A percentile compares a stretch with the other conserved stretches of the same genome.
Conservation (phyloP, 1,140 invertebrate genomes). For the Drosophila micromelanica region DNA sequence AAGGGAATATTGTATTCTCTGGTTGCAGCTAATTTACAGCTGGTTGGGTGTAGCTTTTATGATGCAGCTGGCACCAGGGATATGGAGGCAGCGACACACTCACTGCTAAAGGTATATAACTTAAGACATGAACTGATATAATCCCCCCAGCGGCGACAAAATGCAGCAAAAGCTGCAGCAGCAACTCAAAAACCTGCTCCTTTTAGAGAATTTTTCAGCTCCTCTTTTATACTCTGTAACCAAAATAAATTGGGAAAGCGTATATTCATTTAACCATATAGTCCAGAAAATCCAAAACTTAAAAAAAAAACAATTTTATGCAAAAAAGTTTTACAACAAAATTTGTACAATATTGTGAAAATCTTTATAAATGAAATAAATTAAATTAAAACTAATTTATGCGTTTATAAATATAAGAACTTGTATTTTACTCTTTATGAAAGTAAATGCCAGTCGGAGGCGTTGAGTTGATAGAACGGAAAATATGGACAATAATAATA, state of each 20-base stretch:
- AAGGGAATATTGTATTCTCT: neutral
- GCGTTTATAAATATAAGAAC: no score
- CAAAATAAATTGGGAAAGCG: no score
- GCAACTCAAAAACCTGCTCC: conserved; percentile 63
- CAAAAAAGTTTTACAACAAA: no score
- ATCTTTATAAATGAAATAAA: no score
- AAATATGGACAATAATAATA: no score
- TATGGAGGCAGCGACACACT: conserved; percentile 2
- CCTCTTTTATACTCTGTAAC: conserved; percentile 6
- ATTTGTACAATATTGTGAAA: no score
- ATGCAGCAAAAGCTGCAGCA: conserved; percentile 15
- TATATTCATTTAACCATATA: neutral
- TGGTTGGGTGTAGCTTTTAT: neutral
- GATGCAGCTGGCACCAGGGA: conserved; percentile 5
- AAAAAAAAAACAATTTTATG: no score
- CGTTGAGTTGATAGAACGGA: no score
- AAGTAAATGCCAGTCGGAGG: no score
- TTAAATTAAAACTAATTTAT: no score
- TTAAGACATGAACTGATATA: conserved; percentile 26
- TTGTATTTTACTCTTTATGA: no score
- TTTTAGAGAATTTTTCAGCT: conserved; percentile 46
- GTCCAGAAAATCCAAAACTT: no score
- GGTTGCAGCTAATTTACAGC: conserved; percentile 1
- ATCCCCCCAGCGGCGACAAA: conserved; percentile 47
- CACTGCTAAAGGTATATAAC: conserved; percentile 12